Evolutionary conservation across 2,888 invertebrate genomes (phyloP).

Genomic region (Xiphydria camelus): DNA sequence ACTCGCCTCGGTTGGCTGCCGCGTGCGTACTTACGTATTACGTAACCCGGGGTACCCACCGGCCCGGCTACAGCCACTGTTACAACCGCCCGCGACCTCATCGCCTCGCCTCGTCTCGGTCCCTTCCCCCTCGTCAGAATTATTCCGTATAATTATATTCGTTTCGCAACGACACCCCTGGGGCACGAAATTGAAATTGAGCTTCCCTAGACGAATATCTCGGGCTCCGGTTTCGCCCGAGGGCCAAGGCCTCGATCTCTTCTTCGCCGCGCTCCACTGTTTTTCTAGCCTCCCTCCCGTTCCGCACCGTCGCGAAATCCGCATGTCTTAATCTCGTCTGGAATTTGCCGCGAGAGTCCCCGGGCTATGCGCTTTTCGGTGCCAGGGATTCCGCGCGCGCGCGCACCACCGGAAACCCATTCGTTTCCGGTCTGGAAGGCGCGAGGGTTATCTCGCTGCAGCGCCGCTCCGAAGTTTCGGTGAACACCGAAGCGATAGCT

Average conservation of each 20-base stretch:
- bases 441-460: no score
- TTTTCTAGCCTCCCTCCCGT: slow-evolving; percentile 27
- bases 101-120: slow-evolving; percentile 16
- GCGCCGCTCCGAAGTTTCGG: no score
- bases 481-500: no score
- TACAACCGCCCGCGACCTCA: slow-evolving; percentile 19
- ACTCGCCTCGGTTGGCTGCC: slow-evolving; percentile 24
- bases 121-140: slow-evolving; percentile 47
- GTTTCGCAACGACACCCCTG: slow-evolving; percentile 57
- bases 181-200: slow-evolving; percentile 58
- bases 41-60: slow-evolving; percentile 29
- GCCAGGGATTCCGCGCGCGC: background rate
- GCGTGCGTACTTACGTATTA: no score
- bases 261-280: slow-evolving; percentile 26
- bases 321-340: slow-evolving; percentile 31
- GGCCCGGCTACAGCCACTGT: slow-evolving; percentile 19
- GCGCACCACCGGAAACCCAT: no score
- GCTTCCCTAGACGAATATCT: slow-evolving; percentile 48
- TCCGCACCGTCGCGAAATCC: slow-evolving; percentile 33
- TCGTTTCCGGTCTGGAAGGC: no score
- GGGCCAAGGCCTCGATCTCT: slow-evolving; percentile 17
- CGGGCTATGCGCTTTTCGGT: slow-evolving; percentile 31
- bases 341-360: slow-evolving; percentile 34
- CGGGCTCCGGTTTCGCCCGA: background rate
- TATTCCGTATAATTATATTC: slow-evolving; percentile 59